A percentile compares a stretch with the other conserved stretches of the same genome.
phyloP scores from a whole-genome alignment of 2,797 vertebrate genomes.

The Lates japonicus region DNA sequence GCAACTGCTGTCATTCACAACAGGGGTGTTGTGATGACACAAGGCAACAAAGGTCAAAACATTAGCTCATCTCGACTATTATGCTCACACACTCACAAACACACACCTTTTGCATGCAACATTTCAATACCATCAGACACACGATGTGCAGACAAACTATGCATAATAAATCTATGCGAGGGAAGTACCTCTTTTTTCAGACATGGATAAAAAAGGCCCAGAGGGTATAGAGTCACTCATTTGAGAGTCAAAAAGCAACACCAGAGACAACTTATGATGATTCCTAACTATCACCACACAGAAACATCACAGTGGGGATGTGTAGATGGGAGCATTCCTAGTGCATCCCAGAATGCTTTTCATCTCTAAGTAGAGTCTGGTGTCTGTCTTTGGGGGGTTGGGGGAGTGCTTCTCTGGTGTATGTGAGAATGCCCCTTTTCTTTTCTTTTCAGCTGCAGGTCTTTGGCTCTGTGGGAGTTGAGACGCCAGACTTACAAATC shows the following conservation, averaged over 20 bases:
- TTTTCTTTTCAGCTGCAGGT: conserved; percentile 79
- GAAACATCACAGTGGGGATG: conserved; percentile 41
- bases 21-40: conserved; percentile 40
- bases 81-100: background rate
- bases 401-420: conserved; percentile 74
- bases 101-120: conserved; percentile 17
- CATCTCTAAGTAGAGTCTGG: conserved; percentile 72
- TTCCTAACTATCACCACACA: conserved; percentile 43
- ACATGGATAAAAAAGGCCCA: conserved; percentile 27
- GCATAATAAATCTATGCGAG: conserved; percentile 23
- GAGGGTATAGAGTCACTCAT: conserved; percentile 30
- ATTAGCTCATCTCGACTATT: conserved; percentile 37
- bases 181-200: conserved; percentile 10
- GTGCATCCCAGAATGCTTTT: conserved; percentile 81
- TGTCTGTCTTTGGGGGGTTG: conserved; percentile 75
- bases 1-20: conserved; percentile 48
- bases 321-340: conserved; percentile 68
- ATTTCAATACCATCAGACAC: conserved; percentile 18
- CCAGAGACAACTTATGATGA: background rate
- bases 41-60: conserved; percentile 41
- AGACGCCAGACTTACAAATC: conserved; percentile 78
- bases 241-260: conserved; percentile 39
- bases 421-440: conserved; percentile 81
- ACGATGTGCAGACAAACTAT: conserved; percentile 30
- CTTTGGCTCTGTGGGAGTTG: conserved; percentile 75